Percentiles rank a stretch among this genome's conserved stretches.
phyloP scores from a whole-genome alignment of 1,140 invertebrate species.

The Planococcus citri region DNA sequence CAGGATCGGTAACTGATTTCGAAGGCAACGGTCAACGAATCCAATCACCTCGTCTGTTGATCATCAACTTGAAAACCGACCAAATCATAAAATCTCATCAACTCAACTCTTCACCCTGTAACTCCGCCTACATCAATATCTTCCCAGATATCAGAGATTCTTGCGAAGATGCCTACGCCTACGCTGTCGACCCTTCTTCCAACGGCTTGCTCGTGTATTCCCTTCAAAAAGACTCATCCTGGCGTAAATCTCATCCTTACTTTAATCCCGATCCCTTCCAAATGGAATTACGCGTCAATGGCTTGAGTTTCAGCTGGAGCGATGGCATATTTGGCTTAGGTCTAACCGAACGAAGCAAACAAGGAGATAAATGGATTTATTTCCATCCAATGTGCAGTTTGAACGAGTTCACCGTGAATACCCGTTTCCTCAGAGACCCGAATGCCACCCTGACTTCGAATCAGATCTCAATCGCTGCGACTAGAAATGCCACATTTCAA shows the following conservation, averaged over 20 bases:
- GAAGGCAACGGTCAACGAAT: neutral
- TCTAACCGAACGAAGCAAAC: slow-evolving; percentile 45
- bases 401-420: slow-evolving; percentile 63
- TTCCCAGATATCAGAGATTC: slow-evolving; percentile 55
- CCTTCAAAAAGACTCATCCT: slow-evolving; percentile 57
- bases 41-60: slow-evolving; percentile 38
- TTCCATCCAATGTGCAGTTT: slow-evolving; percentile 64
- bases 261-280: slow-evolving; percentile 64
- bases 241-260: slow-evolving; percentile 56
- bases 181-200: slow-evolving; percentile 66
- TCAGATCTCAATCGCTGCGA: slow-evolving; percentile 37
- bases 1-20: slow-evolving; percentile 50
- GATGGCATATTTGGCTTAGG: slow-evolving; percentile 71
- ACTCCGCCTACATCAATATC: slow-evolving; percentile 70
- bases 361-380: slow-evolving; percentile 55
- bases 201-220: slow-evolving; percentile 67
- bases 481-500: slow-evolving; percentile 46
- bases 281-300: slow-evolving; percentile 33
- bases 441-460: neutral
- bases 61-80: slow-evolving; percentile 61
- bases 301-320: slow-evolving; percentile 69
- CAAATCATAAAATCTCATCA: slow-evolving; percentile 53
- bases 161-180: slow-evolving; percentile 63
- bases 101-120: slow-evolving; percentile 50
- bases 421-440: slow-evolving; percentile 50